Base-by-base conservation (phyloP, 2,113 vertebrate genomes). In the Gopherus flavomarginatus region DNA sequence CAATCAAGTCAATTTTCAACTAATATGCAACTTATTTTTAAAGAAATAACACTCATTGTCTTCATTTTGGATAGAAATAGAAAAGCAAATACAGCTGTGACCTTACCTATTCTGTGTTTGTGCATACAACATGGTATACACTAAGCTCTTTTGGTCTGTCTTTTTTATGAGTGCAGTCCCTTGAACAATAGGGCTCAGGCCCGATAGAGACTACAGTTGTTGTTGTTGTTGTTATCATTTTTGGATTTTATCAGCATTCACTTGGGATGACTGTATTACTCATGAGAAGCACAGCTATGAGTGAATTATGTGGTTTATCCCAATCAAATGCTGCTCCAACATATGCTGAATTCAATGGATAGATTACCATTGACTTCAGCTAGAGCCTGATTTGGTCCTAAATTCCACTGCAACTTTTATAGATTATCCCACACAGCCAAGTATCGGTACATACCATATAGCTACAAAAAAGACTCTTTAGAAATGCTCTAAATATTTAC, bases 41-140 rank as follows among this genome's bases (percentile, higher is more conserved):
- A 90, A 96, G 49, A 88, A 94, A 91, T 95, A 86, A 44, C 22
- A 49, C 27, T 38, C 82, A 94, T 56, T 88, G 78, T 95, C 54
- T 78, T 52, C 57, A 86, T 72, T 82, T 47, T 65, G 47, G 87
- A 79, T n/a, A 94, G 83, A 90, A 95, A 97, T 27, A 88, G 78
- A 85, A 92, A 94, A 96, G 90, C 93, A 96, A 96, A 93, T 90
- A 96, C 79, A 95, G 94, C 93, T 97, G 96, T 57, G 86, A 95
- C 89, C 95, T 89, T 94, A 86, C 80, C 90, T 93, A 92, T 93
- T 94, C 65, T 94, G 50, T 81, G 79, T 81, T 91, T 90, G 87
- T 90, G 90, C 89, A 11, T 82, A 35, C 1, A 1, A 52, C 83
- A 90, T 89, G 22, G 38, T 42, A 50, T 31, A 96, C 83, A 62